phyloP scores from a whole-genome alignment of 2,888 invertebrate species.

The Cataglyphis altisquamis region DNA sequence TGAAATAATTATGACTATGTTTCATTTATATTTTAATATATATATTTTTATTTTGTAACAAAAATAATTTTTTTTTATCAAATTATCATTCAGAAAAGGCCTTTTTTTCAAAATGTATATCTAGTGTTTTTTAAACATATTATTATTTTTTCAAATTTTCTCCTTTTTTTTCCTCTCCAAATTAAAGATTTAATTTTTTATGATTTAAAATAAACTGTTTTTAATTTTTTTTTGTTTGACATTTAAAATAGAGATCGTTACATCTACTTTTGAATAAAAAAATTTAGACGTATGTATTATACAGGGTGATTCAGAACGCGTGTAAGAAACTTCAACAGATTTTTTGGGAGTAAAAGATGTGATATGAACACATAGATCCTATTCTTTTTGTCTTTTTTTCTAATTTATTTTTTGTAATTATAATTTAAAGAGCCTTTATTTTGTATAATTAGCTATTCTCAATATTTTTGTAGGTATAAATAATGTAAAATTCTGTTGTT shows the following conservation, averaged over 20 bases:
- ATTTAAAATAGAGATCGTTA: background rate
- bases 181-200: background rate
- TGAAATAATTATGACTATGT: background rate
- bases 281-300: background rate
- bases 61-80: background rate
- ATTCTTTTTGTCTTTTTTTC: too few species aligned
- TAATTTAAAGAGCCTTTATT: too few species aligned
- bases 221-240: background rate
- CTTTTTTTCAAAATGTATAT: background rate
- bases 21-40: background rate
- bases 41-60: background rate
- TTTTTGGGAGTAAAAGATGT: too few species aligned
- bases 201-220: background rate
- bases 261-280: background rate
- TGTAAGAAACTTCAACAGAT: too few species aligned
- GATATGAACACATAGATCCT: too few species aligned
- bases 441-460: too few species aligned
- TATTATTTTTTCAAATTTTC: background rate
- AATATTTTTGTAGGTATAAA: too few species aligned
- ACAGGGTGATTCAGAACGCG: too few species aligned
- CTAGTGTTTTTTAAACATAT: background rate
- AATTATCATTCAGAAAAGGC: background rate
- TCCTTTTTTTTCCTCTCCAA: background rate
- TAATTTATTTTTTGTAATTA: too few species aligned
- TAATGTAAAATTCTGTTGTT: too few species aligned